Evolutionary conservation across 30 jellyfish, hydroid and myxozoan genomes (phyloP), one percentile per base, ranked within the genome.

Genomic region (Calvadosia cruxmelitensis): DNA sequence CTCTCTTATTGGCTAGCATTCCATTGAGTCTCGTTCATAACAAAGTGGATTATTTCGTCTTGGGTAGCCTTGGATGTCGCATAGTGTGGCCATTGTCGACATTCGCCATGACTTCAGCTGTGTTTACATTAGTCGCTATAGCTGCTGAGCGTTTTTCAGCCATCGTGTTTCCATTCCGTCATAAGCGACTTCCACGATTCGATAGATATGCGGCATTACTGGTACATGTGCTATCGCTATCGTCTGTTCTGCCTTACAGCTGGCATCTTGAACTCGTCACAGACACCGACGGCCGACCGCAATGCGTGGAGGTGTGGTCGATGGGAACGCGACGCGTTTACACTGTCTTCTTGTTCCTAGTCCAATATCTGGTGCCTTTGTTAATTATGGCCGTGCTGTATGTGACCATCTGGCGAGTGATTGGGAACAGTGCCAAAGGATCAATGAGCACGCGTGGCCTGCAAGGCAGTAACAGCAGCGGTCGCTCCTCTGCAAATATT

Each of bases 71-170:
- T 15, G 89, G 94, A 0, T 82, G 94, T 72, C 65, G 69, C 67
- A 42, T 82, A 3, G 25, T 82, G 78, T 53, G 65, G 88, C 94
- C 94, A 27, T 52, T 69, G 7, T 82, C 94, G 31, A 82, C 94
- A 51, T 82, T 77, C 20, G 76, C 78, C 1, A 27, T 82, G 57
- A 82, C 72, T 50, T 72, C 89, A 0, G 78, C 84, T 27, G 88
- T 78, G 24, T 68, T 82, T 53, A 73, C 84, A 2, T 67, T 82
- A 65, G 71, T 82, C 13, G 72, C 73, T 0, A 82, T 82, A 1
- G 94, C 94, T 7, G 66, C 73, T 5, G 94, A 82, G 32, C 77
- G 94, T 16, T 82, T 67, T 49, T 69, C 63, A 31, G 89, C 94
- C 7, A 68, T 82, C 26, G 69, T 73, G 75, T 74, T 30, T 34